phyloP scores from a whole-genome alignment of 1,140 invertebrate genomes.

The Rhynchophorus ferrugineus region DNA sequence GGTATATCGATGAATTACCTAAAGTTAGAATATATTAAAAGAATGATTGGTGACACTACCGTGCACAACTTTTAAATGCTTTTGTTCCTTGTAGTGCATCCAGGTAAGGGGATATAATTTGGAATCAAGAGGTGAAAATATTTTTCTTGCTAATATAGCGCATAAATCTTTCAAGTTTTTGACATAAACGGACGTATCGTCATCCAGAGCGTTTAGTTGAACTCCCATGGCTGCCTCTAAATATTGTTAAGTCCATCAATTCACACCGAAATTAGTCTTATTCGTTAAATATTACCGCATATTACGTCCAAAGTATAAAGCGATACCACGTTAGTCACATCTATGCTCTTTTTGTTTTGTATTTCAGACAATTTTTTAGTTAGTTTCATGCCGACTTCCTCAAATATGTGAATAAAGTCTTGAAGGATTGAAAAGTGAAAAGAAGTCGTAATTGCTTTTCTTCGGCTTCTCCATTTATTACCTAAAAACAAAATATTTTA shows the following conservation, averaged over 20 bases:
- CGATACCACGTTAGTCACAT: constrained; percentile 59
- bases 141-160: constrained; percentile 37
- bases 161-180: constrained; percentile 55
- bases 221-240: constrained; percentile 77
- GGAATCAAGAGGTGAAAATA: constrained; percentile 37
- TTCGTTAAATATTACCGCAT: constrained; percentile 53
- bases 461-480: constrained; percentile 52
- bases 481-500: too few species aligned
- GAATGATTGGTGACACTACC: too few species aligned
- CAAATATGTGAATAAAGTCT: constrained; percentile 65
- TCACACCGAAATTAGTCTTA: too few species aligned
- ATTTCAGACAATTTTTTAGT: constrained; percentile 48
- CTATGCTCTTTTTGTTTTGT: constrained; percentile 42
- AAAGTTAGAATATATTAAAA: too few species aligned
- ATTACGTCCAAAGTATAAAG: constrained; percentile 67
- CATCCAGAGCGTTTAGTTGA: constrained; percentile 53
- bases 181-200: constrained; percentile 65
- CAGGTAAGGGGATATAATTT: constrained; percentile 25
- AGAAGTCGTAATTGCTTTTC: constrained; percentile 69
- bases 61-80: constrained; percentile 50
- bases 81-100: constrained; percentile 37
- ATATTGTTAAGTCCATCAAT: too few species aligned
- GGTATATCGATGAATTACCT: constrained; percentile 59
- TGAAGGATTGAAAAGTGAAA: constrained; percentile 80
- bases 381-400: constrained; percentile 55